phyloP scores from a whole-genome alignment of 2,888 invertebrate genomes.

The Epinotia brunnichana region DNA sequence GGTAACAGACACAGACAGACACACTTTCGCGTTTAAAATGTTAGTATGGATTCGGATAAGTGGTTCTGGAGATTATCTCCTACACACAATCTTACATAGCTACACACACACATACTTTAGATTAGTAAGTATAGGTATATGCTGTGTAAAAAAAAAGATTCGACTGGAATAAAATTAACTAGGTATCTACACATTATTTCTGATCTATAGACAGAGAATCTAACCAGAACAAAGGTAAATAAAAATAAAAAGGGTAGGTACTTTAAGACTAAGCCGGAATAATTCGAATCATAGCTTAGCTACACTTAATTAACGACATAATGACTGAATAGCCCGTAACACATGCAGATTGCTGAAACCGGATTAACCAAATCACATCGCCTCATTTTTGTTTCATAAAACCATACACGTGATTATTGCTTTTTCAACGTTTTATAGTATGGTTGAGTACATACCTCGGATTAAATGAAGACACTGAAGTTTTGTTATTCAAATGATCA shows the following conservation, averaged over 20 bases:
- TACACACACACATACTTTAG: too few relatives aligned
- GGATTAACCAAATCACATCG: constrained; percentile 3
- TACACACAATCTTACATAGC: too few relatives aligned
- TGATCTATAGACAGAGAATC: too few relatives aligned
- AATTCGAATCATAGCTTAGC: neutral
- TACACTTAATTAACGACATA: constrained; percentile 21
- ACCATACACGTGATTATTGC: neutral
- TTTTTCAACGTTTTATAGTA: neutral
- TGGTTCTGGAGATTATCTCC: too few relatives aligned
- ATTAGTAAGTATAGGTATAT: too few relatives aligned
- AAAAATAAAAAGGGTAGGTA: neutral
- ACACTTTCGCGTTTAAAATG: too few relatives aligned
- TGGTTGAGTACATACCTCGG: constrained; percentile 28
- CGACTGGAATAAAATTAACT: too few relatives aligned
- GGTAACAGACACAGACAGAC: too few relatives aligned
- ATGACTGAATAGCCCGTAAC: constrained; percentile 33
- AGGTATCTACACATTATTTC: too few relatives aligned
- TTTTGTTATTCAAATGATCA: constrained; percentile 30
- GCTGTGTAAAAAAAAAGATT: too few relatives aligned
- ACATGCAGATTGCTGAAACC: constrained; percentile 19
- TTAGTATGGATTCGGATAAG: too few relatives aligned
- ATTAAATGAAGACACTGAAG: constrained; percentile 30
- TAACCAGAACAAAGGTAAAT: neutral
- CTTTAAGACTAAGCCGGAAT: neutral
- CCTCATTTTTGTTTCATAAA: neutral